Conservation (phyloP, 92 coral and sea anemone species). For the Paramuricea clavata region DNA sequence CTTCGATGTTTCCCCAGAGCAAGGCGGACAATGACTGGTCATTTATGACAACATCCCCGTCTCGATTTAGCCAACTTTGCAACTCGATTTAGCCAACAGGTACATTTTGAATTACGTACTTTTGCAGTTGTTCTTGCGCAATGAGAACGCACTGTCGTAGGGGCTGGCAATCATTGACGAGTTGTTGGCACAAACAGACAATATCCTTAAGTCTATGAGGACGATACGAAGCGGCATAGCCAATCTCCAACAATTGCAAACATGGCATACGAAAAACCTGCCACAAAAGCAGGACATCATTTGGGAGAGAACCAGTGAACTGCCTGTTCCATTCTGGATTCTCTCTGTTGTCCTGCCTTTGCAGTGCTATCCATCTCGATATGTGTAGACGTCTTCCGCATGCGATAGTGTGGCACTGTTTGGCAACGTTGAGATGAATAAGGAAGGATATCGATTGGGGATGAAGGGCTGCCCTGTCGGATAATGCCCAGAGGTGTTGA, state of each 20-base stretch:
- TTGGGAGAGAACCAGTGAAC: background rate
- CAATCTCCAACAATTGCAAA: background rate
- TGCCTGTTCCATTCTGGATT: background rate
- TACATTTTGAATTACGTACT: too few relatives aligned
- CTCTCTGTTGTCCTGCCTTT: background rate
- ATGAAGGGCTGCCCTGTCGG: background rate
- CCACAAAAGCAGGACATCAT: slow-evolving; percentile 8
- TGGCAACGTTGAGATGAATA: background rate
- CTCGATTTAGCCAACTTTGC: background rate
- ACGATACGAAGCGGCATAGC: background rate
- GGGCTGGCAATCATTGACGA: background rate
- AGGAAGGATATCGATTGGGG: background rate
- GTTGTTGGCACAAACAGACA: background rate
- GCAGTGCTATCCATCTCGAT: background rate
- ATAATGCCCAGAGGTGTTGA: background rate
- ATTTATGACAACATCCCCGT: background rate
- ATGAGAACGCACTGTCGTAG: background rate
- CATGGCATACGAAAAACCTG: background rate
- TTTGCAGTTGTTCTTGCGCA: background rate
- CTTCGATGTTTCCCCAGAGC: background rate
- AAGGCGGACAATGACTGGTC: background rate
- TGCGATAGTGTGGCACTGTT: background rate
- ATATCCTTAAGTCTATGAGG: background rate
- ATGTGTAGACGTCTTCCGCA: background rate
- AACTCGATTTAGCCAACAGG: background rate